phyloP scores from a whole-genome alignment of 2,113 vertebrate species.

The Crotalus helleri region DNA sequence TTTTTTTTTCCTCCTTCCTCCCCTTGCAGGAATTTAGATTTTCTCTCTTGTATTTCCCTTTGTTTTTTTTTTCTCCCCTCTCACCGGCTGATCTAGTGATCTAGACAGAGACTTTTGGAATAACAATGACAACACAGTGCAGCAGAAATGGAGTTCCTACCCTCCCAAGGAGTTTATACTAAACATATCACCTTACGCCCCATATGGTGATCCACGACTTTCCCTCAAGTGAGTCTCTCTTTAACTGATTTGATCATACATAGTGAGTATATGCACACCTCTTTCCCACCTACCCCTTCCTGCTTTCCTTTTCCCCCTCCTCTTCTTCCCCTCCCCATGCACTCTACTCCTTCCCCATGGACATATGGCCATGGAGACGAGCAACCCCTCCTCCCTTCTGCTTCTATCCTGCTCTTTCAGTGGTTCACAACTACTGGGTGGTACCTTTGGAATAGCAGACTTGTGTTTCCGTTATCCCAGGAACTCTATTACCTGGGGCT shows the following conservation, averaged over 20 bases:
- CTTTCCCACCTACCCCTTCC: constrained; percentile 29
- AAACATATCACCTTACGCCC: constrained; percentile 99
- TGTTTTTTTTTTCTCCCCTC: constrained; percentile 72
- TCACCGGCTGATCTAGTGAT: constrained; percentile 86
- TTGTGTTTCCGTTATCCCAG: neutral
- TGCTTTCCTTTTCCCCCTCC: constrained; percentile 46
- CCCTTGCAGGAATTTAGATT: constrained; percentile 67
- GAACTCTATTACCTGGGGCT: constrained; percentile 30
- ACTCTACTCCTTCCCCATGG: constrained; percentile 73
- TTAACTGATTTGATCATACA: constrained; percentile 69
- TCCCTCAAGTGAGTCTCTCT: constrained; percentile 99
- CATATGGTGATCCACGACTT: constrained; percentile 97
- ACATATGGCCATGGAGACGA: constrained; percentile 87
- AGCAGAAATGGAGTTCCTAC: constrained; percentile 99
- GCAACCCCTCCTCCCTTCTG: constrained; percentile 76
- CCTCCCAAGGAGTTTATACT: constrained; percentile 99
- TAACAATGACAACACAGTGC: constrained; percentile 99
- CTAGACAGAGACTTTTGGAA: constrained; percentile 99
- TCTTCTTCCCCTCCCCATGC: constrained; percentile 54
- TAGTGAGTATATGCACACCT: constrained; percentile 70
- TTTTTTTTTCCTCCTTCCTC: constrained; percentile 39
- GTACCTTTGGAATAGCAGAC: neutral
- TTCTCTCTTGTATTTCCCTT: constrained; percentile 78
- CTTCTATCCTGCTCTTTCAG: constrained; percentile 14
- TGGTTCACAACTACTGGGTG: constrained; percentile 18